phyloP scores from a whole-genome alignment of 2,113 vertebrate species.

The Pedetes capensis region DNA sequence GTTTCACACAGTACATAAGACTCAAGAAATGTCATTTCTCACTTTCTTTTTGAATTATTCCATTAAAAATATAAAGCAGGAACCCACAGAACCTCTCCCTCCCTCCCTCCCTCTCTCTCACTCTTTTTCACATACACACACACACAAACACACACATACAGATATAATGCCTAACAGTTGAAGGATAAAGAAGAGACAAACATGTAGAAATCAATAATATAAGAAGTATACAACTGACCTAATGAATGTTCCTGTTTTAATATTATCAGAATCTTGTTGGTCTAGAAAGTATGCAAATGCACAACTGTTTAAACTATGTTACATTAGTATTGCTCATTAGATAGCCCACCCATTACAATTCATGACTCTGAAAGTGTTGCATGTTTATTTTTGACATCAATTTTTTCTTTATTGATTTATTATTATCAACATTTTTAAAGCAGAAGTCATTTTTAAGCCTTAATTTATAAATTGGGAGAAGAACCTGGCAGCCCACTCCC shows the following conservation, averaged over 20 bases:
- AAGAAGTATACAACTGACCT: not conserved
- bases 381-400: not conserved
- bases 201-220: not conserved
- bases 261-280: not conserved
- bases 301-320: not conserved
- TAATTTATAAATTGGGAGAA: slow-evolving; percentile 1
- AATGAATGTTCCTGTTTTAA: not conserved
- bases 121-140: not conserved
- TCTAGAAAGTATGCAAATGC: not conserved
- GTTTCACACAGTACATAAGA: not conserved
- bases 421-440: not conserved
- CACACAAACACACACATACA: not conserved
- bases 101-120: not conserved
- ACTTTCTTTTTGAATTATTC: not conserved
- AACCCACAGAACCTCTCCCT: not conserved
- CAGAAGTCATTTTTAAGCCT: not conserved
- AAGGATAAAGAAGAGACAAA: not conserved
- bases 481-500: no score
- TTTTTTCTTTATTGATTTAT: not conserved
- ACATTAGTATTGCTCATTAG: not conserved
- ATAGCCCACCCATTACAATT: not conserved
- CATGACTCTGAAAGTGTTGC: not conserved
- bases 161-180: not conserved
- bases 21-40: not conserved
- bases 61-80: not conserved